Base-by-base conservation (phyloP, 2,113 vertebrate species). In the Vanacampus margaritifer region DNA sequence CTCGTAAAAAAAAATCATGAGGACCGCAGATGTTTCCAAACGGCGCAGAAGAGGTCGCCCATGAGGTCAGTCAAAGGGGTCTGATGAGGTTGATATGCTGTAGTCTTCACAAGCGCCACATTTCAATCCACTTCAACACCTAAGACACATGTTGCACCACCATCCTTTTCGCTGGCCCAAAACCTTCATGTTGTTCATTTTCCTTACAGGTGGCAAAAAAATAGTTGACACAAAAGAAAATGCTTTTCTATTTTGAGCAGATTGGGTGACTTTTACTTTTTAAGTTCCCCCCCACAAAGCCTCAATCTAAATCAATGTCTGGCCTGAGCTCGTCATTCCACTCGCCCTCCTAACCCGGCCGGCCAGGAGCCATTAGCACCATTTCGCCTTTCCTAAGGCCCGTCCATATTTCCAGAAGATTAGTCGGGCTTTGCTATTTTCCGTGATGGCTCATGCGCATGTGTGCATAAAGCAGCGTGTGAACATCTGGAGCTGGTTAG, bases 401-500 rank as follows among this genome's bases (percentile, higher is more conserved):
- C 68, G 77, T 82, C 66, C 76, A 81, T 73, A 80, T 88, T 87
- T 87, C 84, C 79, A 81, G 69, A 65, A 64, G 70, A 85, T 84
- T 75, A 79, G 68, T 78, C 78, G 62, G 48, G 37, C 71, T 72
- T 65, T 80, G 74, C 88, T 84, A 86, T 87, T 89, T 90, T 90
- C 89, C 88, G 45, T 67, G 79, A 79, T 81, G 71, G 78, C 78
- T 86, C 80, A 46, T 72, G 76, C 76, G 28, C 58, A 71, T 80
- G 79, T 36, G 43, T 87, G 73, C 76, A 88, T 88, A 89, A 88
- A 86, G 79, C 74, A 86, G 85, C 64, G 72, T 86, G 78, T 79
- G 74, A 78, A 83, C 88, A 91, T 89, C 89, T 91, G 88, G 88
- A 80, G 37, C 65, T 59, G 51, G 53, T 90, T 90, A 84, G 26